phyloP scores from a whole-genome alignment of 2,113 vertebrate genomes.

The Carlito syrichta region DNA sequence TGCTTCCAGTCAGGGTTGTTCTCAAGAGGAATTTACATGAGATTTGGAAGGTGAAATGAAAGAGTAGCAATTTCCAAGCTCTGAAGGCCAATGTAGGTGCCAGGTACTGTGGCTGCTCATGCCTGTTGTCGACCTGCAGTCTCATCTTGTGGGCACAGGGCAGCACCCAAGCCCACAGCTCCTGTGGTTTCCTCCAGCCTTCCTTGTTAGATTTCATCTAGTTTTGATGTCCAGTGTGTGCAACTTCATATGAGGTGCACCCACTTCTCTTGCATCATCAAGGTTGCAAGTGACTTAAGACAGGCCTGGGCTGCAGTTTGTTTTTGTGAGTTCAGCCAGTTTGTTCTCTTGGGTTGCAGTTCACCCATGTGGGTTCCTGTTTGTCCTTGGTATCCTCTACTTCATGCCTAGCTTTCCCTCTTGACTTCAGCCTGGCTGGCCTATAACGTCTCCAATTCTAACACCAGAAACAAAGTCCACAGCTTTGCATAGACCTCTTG shows the following conservation, averaged over 20 bases:
- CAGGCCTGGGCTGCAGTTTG: neutral
- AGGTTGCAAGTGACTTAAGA: neutral
- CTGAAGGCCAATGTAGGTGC: neutral
- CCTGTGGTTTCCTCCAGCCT: too few relatives aligned
- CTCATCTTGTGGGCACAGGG: neutral
- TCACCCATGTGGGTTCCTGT: neutral
- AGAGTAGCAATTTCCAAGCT: neutral
- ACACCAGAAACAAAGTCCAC: neutral
- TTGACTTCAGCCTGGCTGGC: neutral
- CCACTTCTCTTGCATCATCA: neutral
- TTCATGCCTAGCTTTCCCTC: neutral
- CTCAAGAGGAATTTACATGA: neutral
- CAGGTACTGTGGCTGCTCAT: neutral
- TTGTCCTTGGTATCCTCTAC: neutral
- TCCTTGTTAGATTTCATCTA: neutral
- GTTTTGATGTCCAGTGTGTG: neutral
- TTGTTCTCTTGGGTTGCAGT: neutral
- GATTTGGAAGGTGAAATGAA: neutral
- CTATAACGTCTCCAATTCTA: neutral
- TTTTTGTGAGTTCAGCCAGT: neutral
- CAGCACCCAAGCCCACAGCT: neutral
- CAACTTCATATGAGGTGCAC: neutral
- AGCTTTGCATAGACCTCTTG: neutral
- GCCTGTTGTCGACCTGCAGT: neutral
- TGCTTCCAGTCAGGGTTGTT: neutral